These are phyloP conservation scores for Dascillus cervinus DNA, from an alignment of 2,888 invertebrate species.

Conservation along the genomic window DNA sequence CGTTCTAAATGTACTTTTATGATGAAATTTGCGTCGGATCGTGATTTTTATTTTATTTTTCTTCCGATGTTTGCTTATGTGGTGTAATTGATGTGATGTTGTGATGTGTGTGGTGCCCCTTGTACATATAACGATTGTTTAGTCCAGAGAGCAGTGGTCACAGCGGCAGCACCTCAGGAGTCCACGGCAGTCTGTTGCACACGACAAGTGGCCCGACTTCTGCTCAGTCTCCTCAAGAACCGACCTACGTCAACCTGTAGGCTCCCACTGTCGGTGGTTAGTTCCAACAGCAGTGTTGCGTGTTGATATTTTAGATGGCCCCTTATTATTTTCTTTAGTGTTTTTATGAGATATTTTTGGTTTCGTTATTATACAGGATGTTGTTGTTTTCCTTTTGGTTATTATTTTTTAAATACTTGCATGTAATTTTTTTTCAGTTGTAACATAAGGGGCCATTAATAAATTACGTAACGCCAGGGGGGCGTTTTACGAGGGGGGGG, in stretches of 20 bases:
- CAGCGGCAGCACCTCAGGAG: slow-evolving; percentile 37
- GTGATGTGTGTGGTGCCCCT: slow-evolving; percentile 32
- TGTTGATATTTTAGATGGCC: too few species aligned
- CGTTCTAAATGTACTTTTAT: slow-evolving; percentile 3
- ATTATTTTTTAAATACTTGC: too few species aligned
- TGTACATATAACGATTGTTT: slow-evolving; percentile 44
- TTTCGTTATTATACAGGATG: too few species aligned
- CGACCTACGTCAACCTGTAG: slow-evolving; percentile 83
- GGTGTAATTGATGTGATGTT: too few species aligned
- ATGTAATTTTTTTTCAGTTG: too few species aligned
- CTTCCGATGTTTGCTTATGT: too few species aligned
- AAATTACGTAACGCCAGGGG: too few species aligned
- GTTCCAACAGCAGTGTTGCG: slow-evolving; percentile 42
- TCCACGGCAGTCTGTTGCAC: slow-evolving; percentile 41
- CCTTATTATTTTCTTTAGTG: slow-evolving; percentile 13
- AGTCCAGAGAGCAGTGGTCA: slow-evolving; percentile 42
- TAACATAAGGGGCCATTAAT: too few species aligned
- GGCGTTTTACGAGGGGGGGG: too few species aligned
- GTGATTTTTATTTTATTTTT: too few species aligned
- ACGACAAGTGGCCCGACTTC: slow-evolving; percentile 50
- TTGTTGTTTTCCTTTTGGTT: too few species aligned
- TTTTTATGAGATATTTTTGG: slow-evolving; percentile 21
- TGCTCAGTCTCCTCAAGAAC: slow-evolving; percentile 71
- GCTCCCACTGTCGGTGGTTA: slow-evolving; percentile 33
- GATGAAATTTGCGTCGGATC: not conserved